Percentiles rank a stretch among this genome's conserved stretches.
Conservation (phyloP, 2,113 vertebrate genomes). For the Helogale parvula region DNA sequence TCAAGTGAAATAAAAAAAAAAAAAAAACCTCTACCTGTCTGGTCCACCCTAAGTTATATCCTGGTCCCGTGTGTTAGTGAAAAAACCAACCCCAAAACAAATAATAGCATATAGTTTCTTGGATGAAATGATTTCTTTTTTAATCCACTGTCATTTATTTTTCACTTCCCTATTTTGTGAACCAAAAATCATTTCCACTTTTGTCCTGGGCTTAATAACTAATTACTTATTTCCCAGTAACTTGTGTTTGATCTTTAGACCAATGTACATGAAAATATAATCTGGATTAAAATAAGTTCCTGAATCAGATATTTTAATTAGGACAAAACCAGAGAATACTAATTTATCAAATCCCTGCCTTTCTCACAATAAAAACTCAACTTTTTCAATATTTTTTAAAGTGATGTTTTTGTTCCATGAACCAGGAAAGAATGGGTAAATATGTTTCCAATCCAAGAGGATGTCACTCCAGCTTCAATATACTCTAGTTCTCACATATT, state of each 20-base stretch:
- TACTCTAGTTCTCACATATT: not conserved
- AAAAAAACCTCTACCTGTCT: not conserved
- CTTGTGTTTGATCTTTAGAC: not conserved
- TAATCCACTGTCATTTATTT: not conserved
- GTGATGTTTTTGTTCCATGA: not conserved
- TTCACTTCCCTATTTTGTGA: not conserved
- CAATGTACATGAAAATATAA: not conserved
- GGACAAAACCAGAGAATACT: not conserved
- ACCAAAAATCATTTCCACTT: not conserved
- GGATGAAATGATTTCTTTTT: not conserved
- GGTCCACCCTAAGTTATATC: not conserved
- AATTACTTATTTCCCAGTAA: not conserved
- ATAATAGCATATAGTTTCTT: not conserved
- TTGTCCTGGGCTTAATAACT: not conserved
- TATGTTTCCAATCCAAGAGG: not conserved
- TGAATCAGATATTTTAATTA: not conserved
- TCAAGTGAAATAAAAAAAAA: not conserved
- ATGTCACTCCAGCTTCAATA: not conserved
- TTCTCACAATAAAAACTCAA: not conserved
- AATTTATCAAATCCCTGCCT: not conserved
- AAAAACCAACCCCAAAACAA: not conserved
- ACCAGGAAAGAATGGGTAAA: not conserved
- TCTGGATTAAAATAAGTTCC: not conserved
- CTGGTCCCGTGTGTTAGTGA: not conserved
- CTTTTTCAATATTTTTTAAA: not conserved